phyloP scores from a whole-genome alignment of 2,113 vertebrate species.

The Bos javanicus region DNA sequence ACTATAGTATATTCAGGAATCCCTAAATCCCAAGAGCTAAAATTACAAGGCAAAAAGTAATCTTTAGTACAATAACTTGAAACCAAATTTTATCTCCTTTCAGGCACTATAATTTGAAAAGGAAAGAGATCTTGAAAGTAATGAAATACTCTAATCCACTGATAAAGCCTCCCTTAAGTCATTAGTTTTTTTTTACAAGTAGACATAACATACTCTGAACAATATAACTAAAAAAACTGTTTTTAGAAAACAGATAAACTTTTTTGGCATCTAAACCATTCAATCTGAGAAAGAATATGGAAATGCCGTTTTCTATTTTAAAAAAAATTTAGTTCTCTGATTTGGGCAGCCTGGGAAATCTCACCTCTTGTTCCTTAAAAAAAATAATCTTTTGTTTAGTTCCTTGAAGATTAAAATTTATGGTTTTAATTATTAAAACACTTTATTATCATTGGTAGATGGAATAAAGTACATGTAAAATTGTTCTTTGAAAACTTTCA shows the following conservation, averaged over 20 bases:
- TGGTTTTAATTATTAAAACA: neutral
- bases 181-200: neutral
- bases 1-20: neutral
- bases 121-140: neutral
- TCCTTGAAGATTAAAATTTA: neutral
- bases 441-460: neutral
- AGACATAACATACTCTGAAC: neutral
- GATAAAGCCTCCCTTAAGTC: neutral
- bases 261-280: neutral
- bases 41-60: constrained; percentile 10
- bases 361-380: neutral
- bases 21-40: neutral
- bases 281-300: neutral
- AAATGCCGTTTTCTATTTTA: neutral
- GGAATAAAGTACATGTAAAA: neutral
- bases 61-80: neutral
- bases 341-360: neutral
- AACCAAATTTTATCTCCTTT: neutral
- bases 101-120: neutral
- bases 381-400: neutral
- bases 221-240: neutral
- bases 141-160: neutral
- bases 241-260: neutral
- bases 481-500: neutral
- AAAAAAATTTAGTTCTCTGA: neutral